Conservation (phyloP, 1,140 invertebrate genomes). For the Tenebrio molitor region DNA sequence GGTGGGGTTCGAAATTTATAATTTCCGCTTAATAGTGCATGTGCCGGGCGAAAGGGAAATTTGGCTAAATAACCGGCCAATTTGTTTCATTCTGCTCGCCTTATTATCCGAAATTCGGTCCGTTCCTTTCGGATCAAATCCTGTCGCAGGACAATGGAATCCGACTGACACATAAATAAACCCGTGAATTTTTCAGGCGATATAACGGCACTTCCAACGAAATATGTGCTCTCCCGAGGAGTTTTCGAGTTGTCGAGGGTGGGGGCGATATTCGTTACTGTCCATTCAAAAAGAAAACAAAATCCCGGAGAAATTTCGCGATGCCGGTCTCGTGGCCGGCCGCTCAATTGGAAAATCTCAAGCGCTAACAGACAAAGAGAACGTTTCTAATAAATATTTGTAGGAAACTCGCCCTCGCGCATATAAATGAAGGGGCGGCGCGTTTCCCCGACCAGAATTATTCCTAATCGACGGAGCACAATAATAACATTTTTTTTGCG, state of each 20-base stretch:
- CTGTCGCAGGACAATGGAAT: conserved; percentile 1
- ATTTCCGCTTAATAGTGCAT: conserved; percentile 55
- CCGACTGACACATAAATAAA: conserved; percentile 36
- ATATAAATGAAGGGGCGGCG: conserved; percentile 40
- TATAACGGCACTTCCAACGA: conserved; percentile 44
- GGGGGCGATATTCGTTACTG: conserved; percentile 37
- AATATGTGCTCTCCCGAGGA: conserved; percentile 41
- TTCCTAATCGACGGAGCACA: neutral
- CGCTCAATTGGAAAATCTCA: conserved; percentile 55
- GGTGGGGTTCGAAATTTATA: conserved; percentile 50
- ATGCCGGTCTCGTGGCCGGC: conserved; percentile 51
- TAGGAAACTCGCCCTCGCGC: conserved; percentile 43
- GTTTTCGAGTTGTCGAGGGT: neutral
- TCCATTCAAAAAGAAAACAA: conserved; percentile 48
- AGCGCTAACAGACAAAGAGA: conserved; percentile 54
- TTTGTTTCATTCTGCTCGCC: conserved; percentile 47
- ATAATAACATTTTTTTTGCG: conserved; percentile 45
- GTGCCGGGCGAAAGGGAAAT: conserved; percentile 49
- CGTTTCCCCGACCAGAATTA: neutral
- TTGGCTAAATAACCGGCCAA: conserved; percentile 53
- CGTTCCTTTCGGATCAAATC: neutral
- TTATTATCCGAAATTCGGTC: conserved; percentile 39
- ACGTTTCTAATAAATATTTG: conserved; percentile 57
- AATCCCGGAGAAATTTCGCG: conserved; percentile 48
- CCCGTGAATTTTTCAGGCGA: conserved; percentile 21